Evolutionary conservation across 2,113 vertebrate genomes (phyloP), one percentile per base, ranked within the genome.

Genomic region (Bufo gargarizans): DNA sequence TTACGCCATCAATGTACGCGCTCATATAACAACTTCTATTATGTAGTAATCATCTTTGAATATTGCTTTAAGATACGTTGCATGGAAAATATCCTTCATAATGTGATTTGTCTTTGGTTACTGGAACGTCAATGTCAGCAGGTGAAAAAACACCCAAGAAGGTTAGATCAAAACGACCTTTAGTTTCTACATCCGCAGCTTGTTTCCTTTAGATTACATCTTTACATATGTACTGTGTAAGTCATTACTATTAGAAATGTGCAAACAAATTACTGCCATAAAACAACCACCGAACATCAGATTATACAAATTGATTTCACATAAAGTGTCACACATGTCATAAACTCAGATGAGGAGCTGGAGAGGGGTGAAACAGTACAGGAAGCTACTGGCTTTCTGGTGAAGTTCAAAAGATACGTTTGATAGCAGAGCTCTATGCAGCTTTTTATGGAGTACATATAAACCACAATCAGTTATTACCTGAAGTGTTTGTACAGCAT

Each of bases 101-200:
- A 1, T 71, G 67, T 33, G 8, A 77, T 53, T 77, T 53, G 76
- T 12, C 6, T 67, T 78, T 11, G 50, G 7, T 19, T 14, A n/a
- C 13, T 22, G n/a, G 12, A 56, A 55, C 50, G n/a, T 12, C 49
- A 78, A 55, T 17, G 50, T 78, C 53, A 55, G n/a, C 50, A 19
- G 16, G 22, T 33, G 58, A 67, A 50, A 20, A 72, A 74, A 72
- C 10, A 63, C 74, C 22, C 22, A 19, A 56, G 45, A 80, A 43
- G 3, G 61, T 65, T 80, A 7, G 65, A 80, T 86, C 49, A 71
- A 86, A 69, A 79, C 22, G 77, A 56, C 85, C 85, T 86, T 79
- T 77, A 67, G 43, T 47, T 50, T 63, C 20, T 81, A 86, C 13
- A 20, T 76, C 19, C 49, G 43, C 88, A 56, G 78, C 59, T 77